phyloP scores from a whole-genome alignment of 2,888 invertebrate genomes.

The Chrysina gloriosa region DNA sequence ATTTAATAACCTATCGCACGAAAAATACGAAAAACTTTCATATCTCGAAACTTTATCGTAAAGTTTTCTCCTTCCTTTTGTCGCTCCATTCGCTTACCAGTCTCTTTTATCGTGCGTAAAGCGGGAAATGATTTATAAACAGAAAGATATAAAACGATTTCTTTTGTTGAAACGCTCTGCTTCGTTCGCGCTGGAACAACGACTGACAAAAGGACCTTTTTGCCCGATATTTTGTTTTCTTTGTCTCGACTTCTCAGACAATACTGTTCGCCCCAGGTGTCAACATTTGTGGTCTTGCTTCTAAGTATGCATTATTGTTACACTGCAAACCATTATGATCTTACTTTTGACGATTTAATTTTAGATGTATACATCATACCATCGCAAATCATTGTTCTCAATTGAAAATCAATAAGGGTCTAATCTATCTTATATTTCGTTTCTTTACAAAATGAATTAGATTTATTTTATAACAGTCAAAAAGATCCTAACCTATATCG shows the following conservation, averaged over 20 bases:
- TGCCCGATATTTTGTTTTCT: conserved; percentile 30
- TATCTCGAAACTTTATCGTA: conserved; percentile 29
- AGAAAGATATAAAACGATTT: conserved; percentile 49
- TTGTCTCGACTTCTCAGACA: conserved; percentile 26
- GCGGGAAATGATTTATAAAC: conserved; percentile 46
- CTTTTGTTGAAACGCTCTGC: conserved; percentile 35
- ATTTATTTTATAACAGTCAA: too few species aligned
- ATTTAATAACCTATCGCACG: conserved; percentile 7
- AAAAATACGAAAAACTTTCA: conserved; percentile 14
- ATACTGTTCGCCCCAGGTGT: conserved; percentile 13
- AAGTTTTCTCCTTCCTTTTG: conserved; percentile 16
- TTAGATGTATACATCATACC: too few species aligned
- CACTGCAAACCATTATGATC: not conserved
- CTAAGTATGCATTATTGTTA: conserved; percentile 4
- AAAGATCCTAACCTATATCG: too few species aligned
- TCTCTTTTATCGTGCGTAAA: conserved; percentile 30
- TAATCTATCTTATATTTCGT: too few species aligned
- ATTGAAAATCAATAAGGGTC: too few species aligned
- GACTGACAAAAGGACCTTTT: conserved; percentile 23
- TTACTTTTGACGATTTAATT: too few species aligned
- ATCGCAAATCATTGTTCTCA: too few species aligned
- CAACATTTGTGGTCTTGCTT: conserved; percentile 24
- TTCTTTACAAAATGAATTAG: too few species aligned
- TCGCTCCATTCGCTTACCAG: conserved; percentile 23
- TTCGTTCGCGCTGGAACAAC: conserved; percentile 18